Percentiles rank a stretch among this genome's conserved stretches.
Evolutionary conservation across 2,888 invertebrate species (phyloP).

Genomic region (Chymomyza amoena): DNA sequence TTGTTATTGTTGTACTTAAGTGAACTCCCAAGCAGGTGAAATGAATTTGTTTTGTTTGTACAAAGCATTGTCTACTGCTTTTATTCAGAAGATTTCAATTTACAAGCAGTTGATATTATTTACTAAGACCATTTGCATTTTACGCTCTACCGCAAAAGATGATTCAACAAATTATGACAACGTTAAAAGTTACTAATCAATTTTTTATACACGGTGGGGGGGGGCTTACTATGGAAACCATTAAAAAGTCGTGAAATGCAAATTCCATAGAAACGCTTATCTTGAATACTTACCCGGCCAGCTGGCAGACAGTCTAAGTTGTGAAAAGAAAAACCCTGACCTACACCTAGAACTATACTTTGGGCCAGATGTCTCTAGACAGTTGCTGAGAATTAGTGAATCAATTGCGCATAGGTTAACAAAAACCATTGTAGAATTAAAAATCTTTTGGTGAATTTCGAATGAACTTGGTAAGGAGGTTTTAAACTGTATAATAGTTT

Average conservation of each 20-base stretch:
- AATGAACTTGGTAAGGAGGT: too few species aligned
- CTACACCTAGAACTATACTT: neutral
- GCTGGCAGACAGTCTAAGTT: conserved; percentile 31
- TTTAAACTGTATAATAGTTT: too few species aligned
- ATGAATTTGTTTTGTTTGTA: conserved; percentile 17
- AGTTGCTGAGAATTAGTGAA: too few species aligned
- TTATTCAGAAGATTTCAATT: neutral
- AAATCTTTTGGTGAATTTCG: too few species aligned
- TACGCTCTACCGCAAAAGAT: neutral
- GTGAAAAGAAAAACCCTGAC: neutral
- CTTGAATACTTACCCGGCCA: conserved; percentile 31
- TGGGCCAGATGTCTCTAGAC: too few species aligned
- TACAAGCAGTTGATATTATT: neutral
- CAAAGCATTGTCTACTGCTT: neutral
- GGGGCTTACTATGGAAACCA: neutral
- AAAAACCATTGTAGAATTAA: too few species aligned
- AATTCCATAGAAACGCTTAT: neutral
- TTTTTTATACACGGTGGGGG: neutral
- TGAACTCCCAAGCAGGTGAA: neutral
- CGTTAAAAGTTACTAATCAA: neutral
- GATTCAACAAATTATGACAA: neutral
- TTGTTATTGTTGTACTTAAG: conserved; percentile 13
- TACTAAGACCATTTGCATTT: neutral
- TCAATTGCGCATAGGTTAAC: too few species aligned
- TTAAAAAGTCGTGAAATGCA: neutral